Evolutionary conservation across 2,888 invertebrate genomes (phyloP).

Genomic region (Drosophila atripex): DNA sequence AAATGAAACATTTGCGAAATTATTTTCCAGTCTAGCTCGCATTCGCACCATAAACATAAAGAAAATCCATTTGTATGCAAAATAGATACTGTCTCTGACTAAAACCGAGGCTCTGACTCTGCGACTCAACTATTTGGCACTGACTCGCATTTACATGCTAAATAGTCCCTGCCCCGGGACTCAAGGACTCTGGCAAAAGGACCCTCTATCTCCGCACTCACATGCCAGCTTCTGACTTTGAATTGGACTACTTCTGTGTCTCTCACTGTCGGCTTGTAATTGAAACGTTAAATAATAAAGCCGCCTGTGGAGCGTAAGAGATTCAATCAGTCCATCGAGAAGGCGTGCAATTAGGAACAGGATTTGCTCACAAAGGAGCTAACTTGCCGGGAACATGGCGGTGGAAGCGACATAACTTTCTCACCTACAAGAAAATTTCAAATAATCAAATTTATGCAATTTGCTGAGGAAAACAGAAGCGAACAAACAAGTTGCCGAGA

Average conservation of each 20-base stretch:
- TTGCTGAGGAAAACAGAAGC: constrained; percentile 44
- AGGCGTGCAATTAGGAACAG: constrained; percentile 45
- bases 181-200: constrained; percentile 21
- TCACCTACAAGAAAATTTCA: constrained; percentile 43
- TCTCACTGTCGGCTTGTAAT: constrained; percentile 55
- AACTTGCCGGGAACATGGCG: constrained; percentile 10
- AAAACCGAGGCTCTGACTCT: constrained; percentile 10
- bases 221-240: constrained; percentile 55
- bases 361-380: constrained; percentile 47
- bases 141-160: constrained; percentile 75
- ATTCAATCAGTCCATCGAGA: constrained; percentile 67
- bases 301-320: constrained; percentile 57
- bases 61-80: constrained; percentile 79
- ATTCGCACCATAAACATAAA: constrained; percentile 64
- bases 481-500: not conserved
- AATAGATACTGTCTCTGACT: constrained; percentile 58
- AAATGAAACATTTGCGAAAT: constrained; percentile 77
- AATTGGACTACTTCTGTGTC: constrained; percentile 50
- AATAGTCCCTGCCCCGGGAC: constrained; percentile 60
- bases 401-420: constrained; percentile 3
- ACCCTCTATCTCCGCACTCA: constrained; percentile 11
- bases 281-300: constrained; percentile 78
- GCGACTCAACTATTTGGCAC: constrained; percentile 58
- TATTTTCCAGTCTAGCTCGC: constrained; percentile 64
- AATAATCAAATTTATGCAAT: constrained; percentile 72